These are phyloP conservation scores for Microchrysa polita DNA, from an alignment of 2,888 invertebrate species.

Conservation along the genomic window DNA sequence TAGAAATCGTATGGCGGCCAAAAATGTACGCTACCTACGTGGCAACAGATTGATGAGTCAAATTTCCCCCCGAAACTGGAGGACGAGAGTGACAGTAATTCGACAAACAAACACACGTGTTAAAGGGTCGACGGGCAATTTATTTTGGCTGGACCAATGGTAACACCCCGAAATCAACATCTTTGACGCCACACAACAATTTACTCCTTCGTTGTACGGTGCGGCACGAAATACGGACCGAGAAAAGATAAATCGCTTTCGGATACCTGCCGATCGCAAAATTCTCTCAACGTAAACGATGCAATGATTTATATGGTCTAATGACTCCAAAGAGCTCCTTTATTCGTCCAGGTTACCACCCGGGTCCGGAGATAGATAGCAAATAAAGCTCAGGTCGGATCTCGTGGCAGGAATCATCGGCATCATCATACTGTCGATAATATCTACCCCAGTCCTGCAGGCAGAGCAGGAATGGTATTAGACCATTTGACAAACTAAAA, in stretches of 20 bases:
- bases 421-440: constrained; percentile 17
- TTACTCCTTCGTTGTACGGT: constrained; percentile 5
- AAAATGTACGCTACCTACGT: too few species aligned
- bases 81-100: too few species aligned
- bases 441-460: not conserved
- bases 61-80: too few species aligned
- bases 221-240: not conserved
- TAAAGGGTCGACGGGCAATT: too few species aligned
- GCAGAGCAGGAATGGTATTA: not conserved
- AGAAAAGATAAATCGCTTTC: constrained; percentile 45
- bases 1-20: too few species aligned
- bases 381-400: constrained; percentile 8
- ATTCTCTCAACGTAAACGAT: constrained; percentile 16
- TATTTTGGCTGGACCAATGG: not conserved
- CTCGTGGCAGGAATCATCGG: not conserved
- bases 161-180: not conserved
- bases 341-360: not conserved
- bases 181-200: not conserved
- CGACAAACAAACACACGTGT: too few species aligned
- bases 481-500: constrained; percentile 32
- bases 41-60: too few species aligned
- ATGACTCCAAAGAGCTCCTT: constrained; percentile 18
- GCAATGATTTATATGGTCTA: constrained; percentile 34
- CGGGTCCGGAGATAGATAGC: not conserved
- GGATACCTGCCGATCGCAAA: constrained; percentile 32